Conservation (phyloP, 2,797 vertebrate species). For the Cynodonichthys magdalenae region DNA sequence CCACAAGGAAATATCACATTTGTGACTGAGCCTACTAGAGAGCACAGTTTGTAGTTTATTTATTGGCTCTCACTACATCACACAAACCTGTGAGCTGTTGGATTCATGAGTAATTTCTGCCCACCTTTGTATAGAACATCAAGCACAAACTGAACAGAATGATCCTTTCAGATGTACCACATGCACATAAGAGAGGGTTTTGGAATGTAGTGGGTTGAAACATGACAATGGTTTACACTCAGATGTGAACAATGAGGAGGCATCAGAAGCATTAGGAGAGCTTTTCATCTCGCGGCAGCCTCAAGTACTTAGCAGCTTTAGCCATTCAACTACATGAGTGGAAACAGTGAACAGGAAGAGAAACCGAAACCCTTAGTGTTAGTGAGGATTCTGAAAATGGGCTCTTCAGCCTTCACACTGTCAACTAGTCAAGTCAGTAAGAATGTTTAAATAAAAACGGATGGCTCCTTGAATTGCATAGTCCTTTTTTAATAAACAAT, state of each 20-base stretch:
- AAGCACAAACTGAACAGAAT: conserved; percentile 14
- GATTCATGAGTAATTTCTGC: conserved; percentile 22
- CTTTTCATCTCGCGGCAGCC: conserved; percentile 6
- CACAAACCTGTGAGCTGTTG: conserved; percentile 23
- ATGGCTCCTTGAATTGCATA: conserved; percentile 13
- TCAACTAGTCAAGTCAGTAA: conserved; percentile 36
- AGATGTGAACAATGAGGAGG: conserved; percentile 28
- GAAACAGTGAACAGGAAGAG: conserved; percentile 32
- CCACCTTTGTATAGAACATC: conserved; percentile 14
- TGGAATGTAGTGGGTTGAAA: conserved; percentile 23
- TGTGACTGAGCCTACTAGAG: conserved; percentile 46
- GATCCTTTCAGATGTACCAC: conserved; percentile 25
- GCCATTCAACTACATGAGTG: conserved; percentile 20
- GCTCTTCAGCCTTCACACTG: conserved; percentile 61
- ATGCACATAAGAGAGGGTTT: conserved; percentile 58
- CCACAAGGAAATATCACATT: conserved; percentile 58
- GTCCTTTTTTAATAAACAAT: not conserved
- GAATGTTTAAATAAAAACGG: conserved; percentile 31
- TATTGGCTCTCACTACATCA: conserved; percentile 18
- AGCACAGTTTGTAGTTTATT: conserved; percentile 32
- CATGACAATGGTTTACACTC: conserved; percentile 17
- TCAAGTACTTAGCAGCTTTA: conserved; percentile 35
- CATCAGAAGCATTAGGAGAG: conserved; percentile 30
- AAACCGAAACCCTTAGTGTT: conserved; percentile 37
- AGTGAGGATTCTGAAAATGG: conserved; percentile 32